These are phyloP conservation scores for Rhyacichthys aspro DNA, from an alignment of 2,797 vertebrate genomes.

Conservation along the genomic window DNA sequence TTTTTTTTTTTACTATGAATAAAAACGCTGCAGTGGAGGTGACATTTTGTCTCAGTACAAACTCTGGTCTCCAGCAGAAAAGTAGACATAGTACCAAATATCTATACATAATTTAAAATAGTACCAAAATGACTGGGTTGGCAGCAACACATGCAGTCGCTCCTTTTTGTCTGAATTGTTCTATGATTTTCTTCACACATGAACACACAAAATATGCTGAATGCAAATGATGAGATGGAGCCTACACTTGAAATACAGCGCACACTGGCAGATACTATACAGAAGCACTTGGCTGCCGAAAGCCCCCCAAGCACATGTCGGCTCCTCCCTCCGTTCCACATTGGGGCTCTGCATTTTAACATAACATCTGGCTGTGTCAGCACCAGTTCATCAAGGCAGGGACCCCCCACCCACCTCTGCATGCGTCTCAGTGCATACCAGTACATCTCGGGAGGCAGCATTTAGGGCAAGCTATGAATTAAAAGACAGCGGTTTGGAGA, in stretches of 20 bases:
- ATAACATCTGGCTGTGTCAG: conserved; percentile 79
- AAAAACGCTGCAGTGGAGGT: too few relatives aligned
- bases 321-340: conserved; percentile 60
- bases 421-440: conserved; percentile 19
- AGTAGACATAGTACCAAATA: too few relatives aligned
- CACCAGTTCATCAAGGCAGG: conserved; percentile 71
- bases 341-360: conserved; percentile 70
- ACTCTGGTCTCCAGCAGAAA: too few relatives aligned
- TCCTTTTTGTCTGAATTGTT: conserved; percentile 23
- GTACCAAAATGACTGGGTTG: too few relatives aligned
- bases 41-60: too few relatives aligned
- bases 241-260: conserved; percentile 25
- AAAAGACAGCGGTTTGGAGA: too few relatives aligned
- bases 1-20: too few relatives aligned
- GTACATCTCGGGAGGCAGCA: conserved; percentile 14
- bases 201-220: conserved; percentile 36
- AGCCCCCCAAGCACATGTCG: conserved; percentile 65
- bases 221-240: conserved; percentile 46
- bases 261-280: conserved; percentile 39
- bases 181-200: conserved; percentile 8
- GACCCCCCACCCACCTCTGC: conserved; percentile 22
- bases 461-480: too few relatives aligned
- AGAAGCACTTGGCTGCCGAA: conserved; percentile 63
- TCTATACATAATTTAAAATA: too few relatives aligned
- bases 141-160: conserved; percentile 16